Percentiles rank a stretch among this genome's conserved stretches.
These are phyloP conservation scores for Machaerirhynchus nigripectus DNA, from an alignment of 2,113 vertebrate species.

Conservation along the genomic window DNA sequence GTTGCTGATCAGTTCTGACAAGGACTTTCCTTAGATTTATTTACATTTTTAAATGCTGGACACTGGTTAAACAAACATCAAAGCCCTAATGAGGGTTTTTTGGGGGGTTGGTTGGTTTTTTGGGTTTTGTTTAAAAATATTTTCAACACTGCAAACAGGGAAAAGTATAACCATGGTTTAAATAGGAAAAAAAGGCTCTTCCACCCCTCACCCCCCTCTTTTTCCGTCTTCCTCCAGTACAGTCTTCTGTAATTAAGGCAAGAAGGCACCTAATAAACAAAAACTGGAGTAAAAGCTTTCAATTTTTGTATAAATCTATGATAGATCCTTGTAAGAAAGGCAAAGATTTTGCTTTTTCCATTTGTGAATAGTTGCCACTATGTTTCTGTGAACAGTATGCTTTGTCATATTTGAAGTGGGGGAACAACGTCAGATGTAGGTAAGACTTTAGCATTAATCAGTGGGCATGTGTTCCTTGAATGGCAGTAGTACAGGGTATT, in stretches of 20 bases:
- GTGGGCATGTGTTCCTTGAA: not conserved
- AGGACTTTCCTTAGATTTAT: not conserved
- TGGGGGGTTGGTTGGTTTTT: not conserved
- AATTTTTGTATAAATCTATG: not conserved
- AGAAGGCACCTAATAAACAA: not conserved
- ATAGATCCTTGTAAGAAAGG: not conserved
- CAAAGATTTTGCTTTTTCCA: not conserved
- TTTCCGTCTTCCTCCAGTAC: not conserved
- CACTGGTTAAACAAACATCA: not conserved
- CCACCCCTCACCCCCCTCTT: rapidly evolving
- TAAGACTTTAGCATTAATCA: not conserved
- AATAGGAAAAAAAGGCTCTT: not conserved
- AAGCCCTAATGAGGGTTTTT: not conserved
- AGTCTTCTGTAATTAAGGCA: not conserved
- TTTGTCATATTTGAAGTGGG: not conserved
- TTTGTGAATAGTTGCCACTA: not conserved
- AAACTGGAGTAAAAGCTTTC: not conserved
- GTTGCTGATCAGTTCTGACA: not conserved
- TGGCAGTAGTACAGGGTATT: not conserved
- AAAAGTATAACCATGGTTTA: not conserved
- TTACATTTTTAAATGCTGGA: not conserved
- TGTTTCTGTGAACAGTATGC: not conserved
- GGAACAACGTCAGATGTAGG: not conserved
- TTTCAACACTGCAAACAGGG: not conserved
- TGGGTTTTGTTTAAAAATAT: not conserved